These are phyloP conservation scores for Ciconia boyciana DNA, from an alignment of 2,113 vertebrate species.

Conservation along the genomic window DNA sequence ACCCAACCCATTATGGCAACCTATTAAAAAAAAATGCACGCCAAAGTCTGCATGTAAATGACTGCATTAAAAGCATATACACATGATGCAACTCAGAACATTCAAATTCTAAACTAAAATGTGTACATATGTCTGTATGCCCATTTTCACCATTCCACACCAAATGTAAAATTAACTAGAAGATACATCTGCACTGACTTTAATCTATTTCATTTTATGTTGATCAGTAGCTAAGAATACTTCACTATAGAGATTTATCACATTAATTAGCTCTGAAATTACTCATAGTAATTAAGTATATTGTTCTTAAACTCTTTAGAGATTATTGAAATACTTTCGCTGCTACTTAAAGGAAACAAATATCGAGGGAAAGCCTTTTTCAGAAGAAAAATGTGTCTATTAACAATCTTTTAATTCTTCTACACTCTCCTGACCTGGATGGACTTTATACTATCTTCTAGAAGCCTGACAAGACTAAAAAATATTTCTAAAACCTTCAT, in stretches of 20 bases:
- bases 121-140: not conserved
- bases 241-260: conserved; percentile 74
- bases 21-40: not conserved
- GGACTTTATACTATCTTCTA: not conserved
- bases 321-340: conserved; percentile 69
- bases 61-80: not conserved
- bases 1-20: not conserved
- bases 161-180: not conserved
- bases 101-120: not conserved
- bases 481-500: not conserved
- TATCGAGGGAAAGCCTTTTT: conserved; percentile 19
- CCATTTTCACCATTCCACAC: not conserved
- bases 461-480: not conserved
- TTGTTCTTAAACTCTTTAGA: conserved; percentile 77
- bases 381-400: not conserved
- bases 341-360: conserved; percentile 65
- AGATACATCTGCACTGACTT: not conserved
- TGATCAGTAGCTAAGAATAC: conserved; percentile 72
- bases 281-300: conserved; percentile 77
- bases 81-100: not conserved
- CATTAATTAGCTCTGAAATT: conserved; percentile 76
- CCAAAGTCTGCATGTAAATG: not conserved
- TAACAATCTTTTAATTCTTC: not conserved
- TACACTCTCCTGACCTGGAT: not conserved
- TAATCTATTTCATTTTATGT: conserved; percentile 57